phyloP scores from a whole-genome alignment of 2,888 invertebrate genomes.

The Laspeyria flexula region DNA sequence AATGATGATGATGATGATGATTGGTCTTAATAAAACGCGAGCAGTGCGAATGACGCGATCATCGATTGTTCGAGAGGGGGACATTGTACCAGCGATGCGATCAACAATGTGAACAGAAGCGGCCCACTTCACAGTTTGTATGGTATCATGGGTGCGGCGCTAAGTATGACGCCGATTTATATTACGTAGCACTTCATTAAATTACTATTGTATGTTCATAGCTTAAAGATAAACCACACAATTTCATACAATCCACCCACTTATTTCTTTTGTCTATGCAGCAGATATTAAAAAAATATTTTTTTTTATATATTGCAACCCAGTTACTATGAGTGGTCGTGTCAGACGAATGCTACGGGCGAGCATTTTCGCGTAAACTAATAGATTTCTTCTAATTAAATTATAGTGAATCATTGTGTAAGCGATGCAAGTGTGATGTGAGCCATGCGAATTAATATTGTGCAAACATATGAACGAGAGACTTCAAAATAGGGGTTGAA shows the following conservation, averaged over 20 bases:
- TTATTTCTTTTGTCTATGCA: slow-evolving; percentile 42
- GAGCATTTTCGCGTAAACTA: slow-evolving; percentile 81
- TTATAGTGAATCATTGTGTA: slow-evolving; percentile 81
- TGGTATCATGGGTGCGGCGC: no score
- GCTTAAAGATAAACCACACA: no score
- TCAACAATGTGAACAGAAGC: no score
- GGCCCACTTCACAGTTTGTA: no score
- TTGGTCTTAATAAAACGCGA: no score
- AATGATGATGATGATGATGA: no score
- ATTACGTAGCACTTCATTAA: no score
- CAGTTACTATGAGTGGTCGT: slow-evolving; percentile 80
- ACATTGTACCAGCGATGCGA: no score
- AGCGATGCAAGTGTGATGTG: slow-evolving; percentile 77
- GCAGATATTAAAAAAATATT: slow-evolving; percentile 8
- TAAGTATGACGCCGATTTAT: no score
- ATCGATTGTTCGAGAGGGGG: no score
- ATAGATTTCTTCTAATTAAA: slow-evolving; percentile 85
- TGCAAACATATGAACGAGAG: slow-evolving; percentile 65
- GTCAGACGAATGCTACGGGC: slow-evolving; percentile 79
- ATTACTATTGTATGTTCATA: no score
- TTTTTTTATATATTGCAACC: slow-evolving; percentile 62
- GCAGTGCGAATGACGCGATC: no score
- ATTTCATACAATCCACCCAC: slow-evolving; percentile 35
- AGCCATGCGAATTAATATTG: slow-evolving; percentile 78
- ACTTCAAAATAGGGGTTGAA: slow-evolving; percentile 81